These are phyloP conservation scores for Triplophysa tibetana DNA, from an alignment of 2,113 vertebrate genomes.

Conservation along the genomic window DNA sequence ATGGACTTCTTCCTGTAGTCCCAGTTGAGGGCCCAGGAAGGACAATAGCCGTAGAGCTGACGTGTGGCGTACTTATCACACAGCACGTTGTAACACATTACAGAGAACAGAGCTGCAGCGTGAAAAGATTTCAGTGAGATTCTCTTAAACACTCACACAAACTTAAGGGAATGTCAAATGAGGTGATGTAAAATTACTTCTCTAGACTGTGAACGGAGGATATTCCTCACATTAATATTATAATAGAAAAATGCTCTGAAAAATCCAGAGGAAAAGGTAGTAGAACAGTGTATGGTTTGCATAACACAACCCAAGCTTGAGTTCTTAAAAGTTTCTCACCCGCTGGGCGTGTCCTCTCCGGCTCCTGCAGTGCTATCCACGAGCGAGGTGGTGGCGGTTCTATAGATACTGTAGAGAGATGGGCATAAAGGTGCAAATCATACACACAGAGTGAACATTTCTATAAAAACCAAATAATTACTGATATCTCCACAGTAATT, in stretches of 20 bases:
- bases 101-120: slow-evolving; percentile 89
- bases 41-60: slow-evolving; percentile 97
- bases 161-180: too few species aligned
- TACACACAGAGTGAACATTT: slow-evolving; percentile 48
- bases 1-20: slow-evolving; percentile 99
- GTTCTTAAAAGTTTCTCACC: slow-evolving; percentile 65
- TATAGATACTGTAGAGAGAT: slow-evolving; percentile 78
- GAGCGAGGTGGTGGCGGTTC: slow-evolving; percentile 94
- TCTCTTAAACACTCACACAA: too few species aligned
- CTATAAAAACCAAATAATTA: not conserved
- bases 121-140: slow-evolving; percentile 10
- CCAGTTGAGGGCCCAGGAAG: slow-evolving; percentile 96
- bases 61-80: slow-evolving; percentile 98
- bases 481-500: slow-evolving; percentile 9
- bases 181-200: not conserved
- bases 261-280: not conserved
- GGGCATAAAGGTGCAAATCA: slow-evolving; percentile 31
- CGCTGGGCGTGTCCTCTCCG: slow-evolving; percentile 87
- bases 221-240: not conserved
- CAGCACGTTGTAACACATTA: slow-evolving; percentile 99
- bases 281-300: not conserved
- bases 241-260: too few species aligned
- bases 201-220: too few species aligned
- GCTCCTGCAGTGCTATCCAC: slow-evolving; percentile 95
- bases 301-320: not conserved